Percentiles rank a stretch among this genome's conserved stretches.
Evolutionary conservation across 2,888 invertebrate species (phyloP).

Genomic region (Ophonus ardosiacus): DNA sequence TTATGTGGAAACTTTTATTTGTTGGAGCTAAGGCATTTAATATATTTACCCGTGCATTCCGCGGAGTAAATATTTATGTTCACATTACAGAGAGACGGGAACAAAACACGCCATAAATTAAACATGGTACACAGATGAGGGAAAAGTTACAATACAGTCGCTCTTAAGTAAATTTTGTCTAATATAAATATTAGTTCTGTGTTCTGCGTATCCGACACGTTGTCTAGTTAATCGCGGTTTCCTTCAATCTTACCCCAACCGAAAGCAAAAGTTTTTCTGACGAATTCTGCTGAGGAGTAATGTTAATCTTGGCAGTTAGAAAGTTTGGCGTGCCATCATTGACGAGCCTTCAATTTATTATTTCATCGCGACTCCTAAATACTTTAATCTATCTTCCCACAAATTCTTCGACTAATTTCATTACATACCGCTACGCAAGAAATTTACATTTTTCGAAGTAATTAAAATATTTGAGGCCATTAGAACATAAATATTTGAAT

Average conservation of each 20-base stretch:
- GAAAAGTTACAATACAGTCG: slow-evolving; percentile 40
- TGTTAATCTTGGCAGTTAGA: slow-evolving; percentile 12
- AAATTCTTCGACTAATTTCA: slow-evolving; percentile 28
- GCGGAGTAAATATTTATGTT: slow-evolving; percentile 42
- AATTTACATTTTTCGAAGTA: no score
- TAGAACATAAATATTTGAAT: no score
- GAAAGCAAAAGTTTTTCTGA: slow-evolving; percentile 17
- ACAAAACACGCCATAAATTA: slow-evolving; percentile 36
- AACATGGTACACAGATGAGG: slow-evolving; percentile 38
- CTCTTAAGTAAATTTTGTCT: slow-evolving; percentile 41
- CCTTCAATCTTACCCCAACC: slow-evolving; percentile 23
- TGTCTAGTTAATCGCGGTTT: slow-evolving; percentile 34
- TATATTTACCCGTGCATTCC: slow-evolving; percentile 35
- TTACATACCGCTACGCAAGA: neutral
- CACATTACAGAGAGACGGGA: slow-evolving; percentile 31
- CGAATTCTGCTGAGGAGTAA: neutral
- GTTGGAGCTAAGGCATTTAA: slow-evolving; percentile 30
- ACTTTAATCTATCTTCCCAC: slow-evolving; percentile 18
- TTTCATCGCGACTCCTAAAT: slow-evolving; percentile 20
- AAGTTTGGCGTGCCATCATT: slow-evolving; percentile 12
- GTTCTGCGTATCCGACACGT: slow-evolving; percentile 29
- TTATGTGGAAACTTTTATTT: slow-evolving; percentile 26
- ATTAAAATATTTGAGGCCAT: no score
- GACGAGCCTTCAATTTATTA: slow-evolving; percentile 20
- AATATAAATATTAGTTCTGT: slow-evolving; percentile 50